phyloP scores from a whole-genome alignment of 2,113 vertebrate species.

The Pagrus major region DNA sequence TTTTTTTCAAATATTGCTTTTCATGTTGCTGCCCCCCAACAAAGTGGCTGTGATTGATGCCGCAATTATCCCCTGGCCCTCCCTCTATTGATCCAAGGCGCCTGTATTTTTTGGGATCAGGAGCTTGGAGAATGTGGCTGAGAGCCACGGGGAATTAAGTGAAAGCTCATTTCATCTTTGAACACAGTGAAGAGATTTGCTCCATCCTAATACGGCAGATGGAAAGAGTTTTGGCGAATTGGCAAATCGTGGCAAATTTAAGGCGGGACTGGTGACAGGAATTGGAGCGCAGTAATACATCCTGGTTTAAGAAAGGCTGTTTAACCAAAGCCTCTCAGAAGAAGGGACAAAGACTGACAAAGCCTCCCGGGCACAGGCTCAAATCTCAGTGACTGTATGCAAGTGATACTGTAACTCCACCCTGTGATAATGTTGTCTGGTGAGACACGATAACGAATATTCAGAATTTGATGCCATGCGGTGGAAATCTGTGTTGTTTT shows the following conservation, averaged over 20 bases:
- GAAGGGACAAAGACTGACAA: constrained; percentile 16
- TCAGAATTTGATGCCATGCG: constrained; percentile 1
- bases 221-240: constrained; percentile 36
- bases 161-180: constrained; percentile 61
- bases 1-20: constrained; percentile 39
- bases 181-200: constrained; percentile 8
- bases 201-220: constrained; percentile 59
- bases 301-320: constrained; percentile 20
- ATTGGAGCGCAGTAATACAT: constrained; percentile 8
- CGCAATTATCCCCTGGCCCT: constrained; percentile 49
- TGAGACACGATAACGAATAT: constrained; percentile 23
- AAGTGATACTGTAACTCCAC: constrained; percentile 29
- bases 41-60: constrained; percentile 71
- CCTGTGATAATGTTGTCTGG: background rate
- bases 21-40: constrained; percentile 30
- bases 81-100: constrained; percentile 70
- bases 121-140: constrained; percentile 51
- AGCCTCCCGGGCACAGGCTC: background rate
- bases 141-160: constrained; percentile 49
- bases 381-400: constrained; percentile 17
- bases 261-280: constrained; percentile 6
- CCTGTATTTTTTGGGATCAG: constrained; percentile 64
- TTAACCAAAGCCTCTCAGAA: constrained; percentile 31
- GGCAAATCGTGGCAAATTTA: constrained; percentile 9
- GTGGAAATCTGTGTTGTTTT: background rate